Base-by-base conservation (phyloP, 1,140 invertebrate genomes). In the Neotoxoptera formosana region DNA sequence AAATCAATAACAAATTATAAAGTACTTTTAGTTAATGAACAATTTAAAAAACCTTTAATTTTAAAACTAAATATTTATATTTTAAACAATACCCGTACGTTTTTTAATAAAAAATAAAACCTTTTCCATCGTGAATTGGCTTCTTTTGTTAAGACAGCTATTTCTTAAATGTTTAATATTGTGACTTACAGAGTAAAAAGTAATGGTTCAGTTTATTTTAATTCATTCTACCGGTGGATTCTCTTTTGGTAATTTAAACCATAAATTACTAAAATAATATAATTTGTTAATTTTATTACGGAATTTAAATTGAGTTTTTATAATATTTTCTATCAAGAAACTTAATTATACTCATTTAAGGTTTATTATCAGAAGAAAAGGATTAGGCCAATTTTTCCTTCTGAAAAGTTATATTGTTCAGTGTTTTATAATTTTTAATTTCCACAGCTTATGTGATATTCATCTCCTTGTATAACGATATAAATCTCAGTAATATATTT, bases 301-400 rank as follows among this genome's bases (percentile, higher is more conserved):
- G 30, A 76, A 76, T 76, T 76, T n/a, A 76, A 76, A 34, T 76
- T 76, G 60, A 76, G 60, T n/a, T 76, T 76, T 76, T 34, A 76
- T 76, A n/a, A 76, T 76, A n/a, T 53, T 76, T n/a, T 76, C 8
- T 76, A 76, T n/a, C 60, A 76, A n/a, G 60, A n/a, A 76, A 76
- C 30, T 14, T n/a, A n/a, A 20, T n/a, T 76, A 76, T 76, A 76
- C 60, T 76, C n/a, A 76, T 76, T 76, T 17, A 17, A 76, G 14
- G n/a, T n/a, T 76, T n/a, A 76, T 76, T 76, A 76, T 76, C 11
- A 76, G 14, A 76, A 14, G 6, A 17, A 76, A n/a, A 76, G 14
- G 3, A 76, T n/a, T 76, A 76, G 14, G 60, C 0, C 14, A 4
- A 21, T 51, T n/a, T 67, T 67, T 67, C 11, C 11, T n/a, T 17